Base-by-base conservation (phyloP, 2,888 invertebrate species). In the Lycia hirtaria region DNA sequence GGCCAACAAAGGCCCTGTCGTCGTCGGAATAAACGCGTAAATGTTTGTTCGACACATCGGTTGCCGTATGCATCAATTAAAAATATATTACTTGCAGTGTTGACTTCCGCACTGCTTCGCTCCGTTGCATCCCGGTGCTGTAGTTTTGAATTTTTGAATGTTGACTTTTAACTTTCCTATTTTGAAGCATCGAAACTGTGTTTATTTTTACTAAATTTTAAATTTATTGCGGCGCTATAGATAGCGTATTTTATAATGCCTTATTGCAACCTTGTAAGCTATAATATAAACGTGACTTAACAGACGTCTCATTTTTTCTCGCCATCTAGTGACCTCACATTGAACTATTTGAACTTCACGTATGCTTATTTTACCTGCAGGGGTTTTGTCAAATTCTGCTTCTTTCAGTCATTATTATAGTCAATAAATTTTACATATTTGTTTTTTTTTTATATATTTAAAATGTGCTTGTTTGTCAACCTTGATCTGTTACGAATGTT, bases 11-110 rank as follows among this genome's bases (percentile, higher is more conserved):
- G 81, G 82, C 69, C 69, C 77, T 81, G 83, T 81, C 85, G 81
- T 81, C 83, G 84, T 73, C 71, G 73, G 75, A 78, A 83, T 83
- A 76, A 83, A 82, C 77, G 76, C 75, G 85, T 82, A 82, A 88
- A 88, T 90, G 85, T 90, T 90, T 89, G 81, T 84, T 73, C 83
- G 80, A 87, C 87, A 85, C 85, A 82, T 85, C 76, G 83, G 77
- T 68, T 72, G 76, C 72, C 77, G 83, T 80, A 81, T 84, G 86
- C 88, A 87, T 85, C 88, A 87, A 90, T 90, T 91, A 88, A 90
- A 89, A 87, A 88, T 88, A 85, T 88, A 88, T 86, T 85, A 85
- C 85, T 83, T 81, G 79, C 77, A 65, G 79, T 73, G 72, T 72
- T 78, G 76, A 81, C 83, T 83, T 84, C 83, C 85, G 72, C 71